Conservation (phyloP, 1,140 invertebrate genomes). For the Drosophila aff. region DNA sequence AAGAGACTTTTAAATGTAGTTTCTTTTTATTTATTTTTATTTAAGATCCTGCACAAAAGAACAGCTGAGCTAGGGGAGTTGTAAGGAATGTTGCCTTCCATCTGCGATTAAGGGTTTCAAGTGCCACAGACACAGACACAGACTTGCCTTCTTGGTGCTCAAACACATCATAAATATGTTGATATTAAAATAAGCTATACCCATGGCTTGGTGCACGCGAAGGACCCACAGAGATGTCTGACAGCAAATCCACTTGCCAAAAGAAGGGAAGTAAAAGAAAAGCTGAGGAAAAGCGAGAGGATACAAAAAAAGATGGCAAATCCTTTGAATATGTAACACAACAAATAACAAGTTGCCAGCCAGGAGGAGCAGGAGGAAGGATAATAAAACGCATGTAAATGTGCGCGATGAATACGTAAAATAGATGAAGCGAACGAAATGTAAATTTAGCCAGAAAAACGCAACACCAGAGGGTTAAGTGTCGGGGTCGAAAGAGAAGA, state of each 20-base stretch:
- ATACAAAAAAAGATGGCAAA: constrained; percentile 1
- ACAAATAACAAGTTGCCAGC: constrained; percentile 52
- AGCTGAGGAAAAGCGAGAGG: no score
- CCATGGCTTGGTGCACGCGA: neutral
- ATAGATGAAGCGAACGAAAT: constrained; percentile 73
- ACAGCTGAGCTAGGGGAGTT: constrained; percentile 6
- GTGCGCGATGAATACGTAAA: constrained; percentile 77
- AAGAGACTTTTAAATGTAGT: neutral
- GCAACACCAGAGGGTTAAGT: constrained; percentile 32
- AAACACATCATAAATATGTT: constrained; percentile 59
- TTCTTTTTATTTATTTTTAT: no score
- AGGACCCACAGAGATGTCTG: constrained; percentile 7
- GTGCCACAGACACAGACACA: constrained; percentile 1
- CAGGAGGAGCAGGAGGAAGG: constrained; percentile 2
- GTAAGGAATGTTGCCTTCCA: constrained; percentile 3
- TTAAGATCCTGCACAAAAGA: neutral
- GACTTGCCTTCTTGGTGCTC: constrained; percentile 17
- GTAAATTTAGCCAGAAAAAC: constrained; percentile 46
- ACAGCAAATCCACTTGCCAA: constrained; percentile 52
- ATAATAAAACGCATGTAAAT: constrained; percentile 77
- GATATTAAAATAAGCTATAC: constrained; percentile 50
- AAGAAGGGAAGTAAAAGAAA: neutral
- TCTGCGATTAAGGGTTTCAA: constrained; percentile 32
- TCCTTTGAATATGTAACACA: constrained; percentile 51
- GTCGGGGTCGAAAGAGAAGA: constrained; percentile 22